Base-by-base conservation (phyloP, 2,888 invertebrate species). In the Coelopa pilipes region DNA sequence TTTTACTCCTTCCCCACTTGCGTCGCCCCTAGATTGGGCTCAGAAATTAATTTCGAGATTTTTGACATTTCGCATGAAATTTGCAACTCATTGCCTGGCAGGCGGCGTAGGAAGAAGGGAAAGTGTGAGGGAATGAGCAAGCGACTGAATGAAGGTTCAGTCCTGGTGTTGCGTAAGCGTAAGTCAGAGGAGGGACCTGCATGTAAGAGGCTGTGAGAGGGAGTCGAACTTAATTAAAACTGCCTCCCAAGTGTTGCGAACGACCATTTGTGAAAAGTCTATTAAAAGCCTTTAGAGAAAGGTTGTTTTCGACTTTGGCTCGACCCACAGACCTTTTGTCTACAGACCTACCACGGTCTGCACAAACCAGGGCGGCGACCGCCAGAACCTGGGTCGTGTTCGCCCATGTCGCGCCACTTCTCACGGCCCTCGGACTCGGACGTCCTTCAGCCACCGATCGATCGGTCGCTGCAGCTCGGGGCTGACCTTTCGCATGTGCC, bases 31-130 rank as follows among this genome's bases (percentile, higher is more conserved):
- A 3, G 13, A 13, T 21, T 19, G 34, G 24, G 12, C 15, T 2
- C 2, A 15, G 45, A 50, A 50, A 15, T 49, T 66, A 50, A 66
- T 66, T 66, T 21, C 24, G 15, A 66, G 7, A 17, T 50, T 50
- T 66, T 66, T 50, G 50, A 66, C 50, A 66, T 21, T 66, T 50
- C 1, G 15, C 21, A 66, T 50, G 62, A 62, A 62, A 62, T 45
- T 53, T 53, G 34, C 34, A 34, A 34, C 34, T 34, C 12, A 15
- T 62, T 62, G n/a, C n/a, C 7, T 34, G 34, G 57, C 45, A 11
- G 12, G 24, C 60, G 24, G 21, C 24, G 1, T 24, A 60, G 24
- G 21, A 34, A 19, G 24, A 19, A 5, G n/a, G 55, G 17, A 59
- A 13, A 59, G 21, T 1, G 12, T 11, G 19, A 15, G 13, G 12